phyloP scores from a whole-genome alignment of 1,140 invertebrate species.

The Bombus pascuorum region DNA sequence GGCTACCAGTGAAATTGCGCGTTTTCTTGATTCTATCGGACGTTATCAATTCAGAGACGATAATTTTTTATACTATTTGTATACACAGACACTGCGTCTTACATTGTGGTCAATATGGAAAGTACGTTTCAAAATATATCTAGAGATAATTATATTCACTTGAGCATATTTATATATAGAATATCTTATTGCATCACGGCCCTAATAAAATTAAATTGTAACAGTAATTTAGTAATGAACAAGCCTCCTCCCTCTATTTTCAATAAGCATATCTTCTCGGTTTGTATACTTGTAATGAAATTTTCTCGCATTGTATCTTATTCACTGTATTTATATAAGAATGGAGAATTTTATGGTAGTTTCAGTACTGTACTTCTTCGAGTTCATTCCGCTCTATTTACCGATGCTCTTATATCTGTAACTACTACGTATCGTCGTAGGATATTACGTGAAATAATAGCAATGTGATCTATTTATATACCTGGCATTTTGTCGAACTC shows the following conservation, averaged over 20 bases:
- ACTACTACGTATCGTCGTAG: too few species aligned
- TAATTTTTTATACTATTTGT: neutral
- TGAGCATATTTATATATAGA: too few species aligned
- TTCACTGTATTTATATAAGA: neutral
- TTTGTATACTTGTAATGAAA: neutral
- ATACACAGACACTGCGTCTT: neutral
- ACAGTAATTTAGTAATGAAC: neutral
- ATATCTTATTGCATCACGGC: too few species aligned
- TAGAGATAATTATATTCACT: too few species aligned
- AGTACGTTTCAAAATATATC: too few species aligned
- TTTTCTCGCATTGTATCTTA: too few species aligned
- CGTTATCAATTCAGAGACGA: neutral
- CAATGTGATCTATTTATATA: constrained; percentile 35
- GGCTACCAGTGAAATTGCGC: neutral
- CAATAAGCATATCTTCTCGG: neutral
- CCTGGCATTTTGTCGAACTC: constrained; percentile 2
- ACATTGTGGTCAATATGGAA: too few species aligned
- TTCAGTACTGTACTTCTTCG: neutral
- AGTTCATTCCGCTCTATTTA: constrained; percentile 3
- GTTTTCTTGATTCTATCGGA: constrained; percentile 1
- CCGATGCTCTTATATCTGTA: too few species aligned
- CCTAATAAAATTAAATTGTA: neutral
- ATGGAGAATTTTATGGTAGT: neutral
- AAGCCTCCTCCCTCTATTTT: rapidly evolving
- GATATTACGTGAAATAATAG: neutral